Percentiles rank a stretch among this genome's conserved stretches.
Conservation (phyloP, 1,140 invertebrate species). For the Drosophila oshimai region DNA sequence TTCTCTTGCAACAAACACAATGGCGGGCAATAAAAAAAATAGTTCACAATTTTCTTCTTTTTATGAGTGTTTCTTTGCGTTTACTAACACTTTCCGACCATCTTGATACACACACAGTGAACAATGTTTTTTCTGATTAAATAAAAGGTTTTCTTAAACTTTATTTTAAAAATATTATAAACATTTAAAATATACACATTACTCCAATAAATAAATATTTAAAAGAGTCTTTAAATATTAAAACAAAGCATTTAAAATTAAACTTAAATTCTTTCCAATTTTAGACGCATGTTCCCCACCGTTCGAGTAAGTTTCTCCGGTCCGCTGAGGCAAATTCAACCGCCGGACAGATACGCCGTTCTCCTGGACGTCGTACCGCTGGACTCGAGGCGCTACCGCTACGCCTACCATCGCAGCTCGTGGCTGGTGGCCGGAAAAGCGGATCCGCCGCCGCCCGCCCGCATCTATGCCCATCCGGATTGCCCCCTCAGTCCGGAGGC, state of each 20-base stretch:
- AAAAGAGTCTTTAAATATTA: no score
- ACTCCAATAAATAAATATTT: no score
- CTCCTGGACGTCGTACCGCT: slow-evolving; percentile 98
- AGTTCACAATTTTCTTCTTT: slow-evolving; percentile 36
- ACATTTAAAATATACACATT: no score
- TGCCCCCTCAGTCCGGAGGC: slow-evolving; percentile 98
- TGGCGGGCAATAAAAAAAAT: slow-evolving; percentile 57
- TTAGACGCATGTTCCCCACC: slow-evolving; percentile 99
- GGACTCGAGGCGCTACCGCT: slow-evolving; percentile 98
- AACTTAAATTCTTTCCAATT: slow-evolving; percentile 34
- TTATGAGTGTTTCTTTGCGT: slow-evolving; percentile 59
- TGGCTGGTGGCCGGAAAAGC: slow-evolving; percentile 99
- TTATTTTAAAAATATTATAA: slow-evolving; percentile 2
- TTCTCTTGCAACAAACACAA: slow-evolving; percentile 20
- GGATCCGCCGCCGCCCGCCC: slow-evolving; percentile 95
- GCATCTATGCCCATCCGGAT: slow-evolving; percentile 98
- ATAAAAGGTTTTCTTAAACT: no score
- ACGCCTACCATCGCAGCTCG: slow-evolving; percentile 98
- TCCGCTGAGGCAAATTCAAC: slow-evolving; percentile 86
- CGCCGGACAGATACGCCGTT: slow-evolving; percentile 92
- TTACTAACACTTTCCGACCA: neutral
- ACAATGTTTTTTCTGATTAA: no score
- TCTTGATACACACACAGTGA: no score
- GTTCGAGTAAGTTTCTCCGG: slow-evolving; percentile 95
- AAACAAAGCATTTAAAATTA: no score